Evolutionary conservation across 2,888 invertebrate species (phyloP), one percentile per base, ranked within the genome.

Genomic region (Dioctria rufipes): DNA sequence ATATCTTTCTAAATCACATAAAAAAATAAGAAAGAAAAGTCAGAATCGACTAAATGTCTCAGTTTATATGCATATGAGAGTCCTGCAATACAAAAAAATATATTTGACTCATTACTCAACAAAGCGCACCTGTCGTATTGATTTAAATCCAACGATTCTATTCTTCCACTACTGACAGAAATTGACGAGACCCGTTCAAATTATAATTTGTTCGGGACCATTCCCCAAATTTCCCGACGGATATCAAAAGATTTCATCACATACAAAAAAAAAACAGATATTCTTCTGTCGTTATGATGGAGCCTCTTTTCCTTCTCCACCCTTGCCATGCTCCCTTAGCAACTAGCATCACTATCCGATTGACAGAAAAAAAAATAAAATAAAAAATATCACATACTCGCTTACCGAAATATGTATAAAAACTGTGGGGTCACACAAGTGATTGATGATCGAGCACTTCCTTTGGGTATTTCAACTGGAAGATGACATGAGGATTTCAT

Each of bases 361-460:
- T n/a, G n/a, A 25, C 13, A 61, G n/a, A 8, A 61, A 25, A 11
- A 61, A 25, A 1, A 25, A 11, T n/a, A n/a, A n/a, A n/a, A n/a
- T n/a, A 13, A 8, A 6, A 61, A 61, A 61, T 61, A 61, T 61
- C 8, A 6, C 6, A 8, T 11, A 61, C 25, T 13, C 6, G 25
- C 6, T 6, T n/a, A 13, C 3, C 8, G n/a, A 13, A 61, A n/a
- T 13, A 13, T 61, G 13, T 65, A 40, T 58, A 65, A 65, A 65
- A 65, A 37, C 39, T 37, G 65, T 65, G 65, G 42, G 60, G 75
- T 25, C 42, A 37, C 25, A 25, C 37, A 60, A 61, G 75, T 75
- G 75, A 75, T 75, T 75, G 75, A 75, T 75, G 75, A 75, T 75
- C 75, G 75, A 75, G 75, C 43, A 75, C 75, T 75, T 75, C 75